Evolutionary conservation across 1,140 invertebrate species (phyloP), one percentile per base, ranked within the genome.

Genomic region (Megalonaias nervosa): DNA sequence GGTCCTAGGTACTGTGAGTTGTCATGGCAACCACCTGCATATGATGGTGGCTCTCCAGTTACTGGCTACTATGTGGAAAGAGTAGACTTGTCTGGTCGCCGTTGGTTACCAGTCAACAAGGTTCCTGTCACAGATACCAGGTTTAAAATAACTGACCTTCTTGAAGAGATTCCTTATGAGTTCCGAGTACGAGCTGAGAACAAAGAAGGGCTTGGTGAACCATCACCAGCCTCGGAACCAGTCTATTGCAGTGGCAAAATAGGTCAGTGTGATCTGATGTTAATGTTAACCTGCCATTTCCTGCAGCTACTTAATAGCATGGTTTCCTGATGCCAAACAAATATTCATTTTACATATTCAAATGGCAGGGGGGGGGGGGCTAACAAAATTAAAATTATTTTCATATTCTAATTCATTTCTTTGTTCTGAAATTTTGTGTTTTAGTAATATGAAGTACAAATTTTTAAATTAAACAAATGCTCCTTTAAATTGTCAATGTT

Each of bases 101-200:
- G 96, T 48, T 99, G 98, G 98, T 96, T 97, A 87, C 94, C 97
- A 67, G 96, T 98, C 31, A 99, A 98, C 91, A 93, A 94, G 14
- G 92, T 71, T 23, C 94, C 98, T 21, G 97, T 96, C 81, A 90
- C 95, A 11, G 93, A 96, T 0, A 96, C 94, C 73, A 96, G 96
- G 89, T 94, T 97, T 79, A 98, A 97, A 88, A 95, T 98, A 81
- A 93, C 77, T 14, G 82, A 88, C 26, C 92, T 99, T 62, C 94
- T 94, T 60, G 94, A 98, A 56, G 97, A 96, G 57, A 93, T 93
- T 81, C 94, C 96, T 38, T 99, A 99, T 88, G 96, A 99, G 80
- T 99, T 99, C 93, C 93, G 98, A 70, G 97, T 99, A 1, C 95
- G 97, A 92, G 98, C 98, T 71, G 97, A 99, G 90, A 99, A 99